These are phyloP conservation scores for Dipodomys stephensi DNA, from an alignment of 2,113 vertebrate genomes.

Conservation along the genomic window DNA sequence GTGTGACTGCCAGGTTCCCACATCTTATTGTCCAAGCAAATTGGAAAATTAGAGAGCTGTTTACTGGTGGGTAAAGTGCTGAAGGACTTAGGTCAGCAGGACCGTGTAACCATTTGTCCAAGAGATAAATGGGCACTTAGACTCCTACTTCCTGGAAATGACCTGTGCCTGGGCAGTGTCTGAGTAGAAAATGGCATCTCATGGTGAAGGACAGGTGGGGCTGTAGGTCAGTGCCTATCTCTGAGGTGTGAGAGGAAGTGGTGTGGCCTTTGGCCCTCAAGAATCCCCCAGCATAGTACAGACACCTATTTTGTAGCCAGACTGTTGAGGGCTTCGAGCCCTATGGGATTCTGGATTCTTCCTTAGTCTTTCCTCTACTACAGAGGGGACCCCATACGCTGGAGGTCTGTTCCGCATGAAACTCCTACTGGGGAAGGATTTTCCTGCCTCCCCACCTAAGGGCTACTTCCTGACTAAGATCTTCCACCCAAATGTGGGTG, in stretches of 20 bases:
- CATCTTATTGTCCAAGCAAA: neutral
- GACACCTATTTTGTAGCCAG: neutral
- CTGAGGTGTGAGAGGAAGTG: neutral
- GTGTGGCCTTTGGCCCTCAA: neutral
- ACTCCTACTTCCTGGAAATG: neutral
- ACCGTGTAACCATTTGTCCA: neutral
- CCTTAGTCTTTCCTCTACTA: neutral
- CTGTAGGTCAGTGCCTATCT: neutral
- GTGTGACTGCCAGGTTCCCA: neutral
- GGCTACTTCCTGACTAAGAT: slow-evolving; percentile 97
- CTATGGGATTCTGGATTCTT: neutral
- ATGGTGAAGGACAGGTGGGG: neutral
- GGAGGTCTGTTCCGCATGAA: slow-evolving; percentile 96
- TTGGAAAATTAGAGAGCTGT: neutral
- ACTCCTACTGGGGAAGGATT: slow-evolving; percentile 95
- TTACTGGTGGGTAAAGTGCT: neutral
- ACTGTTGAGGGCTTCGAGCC: neutral
- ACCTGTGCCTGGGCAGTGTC: neutral
- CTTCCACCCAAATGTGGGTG: slow-evolving; percentile 95
- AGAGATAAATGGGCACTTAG: neutral
- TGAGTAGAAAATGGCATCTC: neutral
- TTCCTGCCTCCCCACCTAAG: slow-evolving; percentile 95
- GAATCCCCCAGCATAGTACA: neutral
- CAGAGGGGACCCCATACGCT: slow-evolving; percentile 95
- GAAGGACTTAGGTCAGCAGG: neutral